Percentiles rank a stretch among this genome's conserved stretches.
Evolutionary conservation across 2,113 vertebrate genomes (phyloP).

Genomic region (Puntigrus tetrazona): DNA sequence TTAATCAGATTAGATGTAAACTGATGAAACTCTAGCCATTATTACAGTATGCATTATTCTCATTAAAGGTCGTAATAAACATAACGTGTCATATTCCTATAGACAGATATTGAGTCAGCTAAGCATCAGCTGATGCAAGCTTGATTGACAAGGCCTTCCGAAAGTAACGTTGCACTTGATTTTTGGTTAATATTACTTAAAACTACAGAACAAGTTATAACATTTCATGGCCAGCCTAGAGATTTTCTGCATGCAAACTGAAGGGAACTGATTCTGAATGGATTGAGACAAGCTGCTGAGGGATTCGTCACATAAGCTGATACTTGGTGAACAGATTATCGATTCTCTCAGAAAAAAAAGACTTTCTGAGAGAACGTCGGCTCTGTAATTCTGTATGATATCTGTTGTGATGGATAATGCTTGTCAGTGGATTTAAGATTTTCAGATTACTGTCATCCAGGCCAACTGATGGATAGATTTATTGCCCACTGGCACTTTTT

Average conservation of each 20-base stretch:
- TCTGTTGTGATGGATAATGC: constrained; percentile 43
- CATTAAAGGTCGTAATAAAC: no score
- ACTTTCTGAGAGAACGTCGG: background rate
- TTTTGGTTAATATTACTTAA: background rate
- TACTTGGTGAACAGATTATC: constrained; percentile 35
- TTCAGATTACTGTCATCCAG: constrained; percentile 38
- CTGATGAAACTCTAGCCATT: no score
- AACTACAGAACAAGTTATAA: background rate
- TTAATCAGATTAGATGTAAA: no score
- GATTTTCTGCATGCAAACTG: background rate
- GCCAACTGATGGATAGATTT: constrained; percentile 24
- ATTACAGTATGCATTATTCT: no score
- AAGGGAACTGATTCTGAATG: background rate
- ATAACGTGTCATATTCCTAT: background rate
- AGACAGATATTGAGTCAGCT: background rate
- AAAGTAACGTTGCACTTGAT: no score
- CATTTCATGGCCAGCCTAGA: background rate
- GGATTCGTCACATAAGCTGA: constrained; percentile 26
- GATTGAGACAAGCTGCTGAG: constrained; percentile 8
- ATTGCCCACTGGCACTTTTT: background rate
- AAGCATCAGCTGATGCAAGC: background rate
- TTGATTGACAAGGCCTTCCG: background rate
- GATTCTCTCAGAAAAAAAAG: background rate
- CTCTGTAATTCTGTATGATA: constrained; percentile 18
- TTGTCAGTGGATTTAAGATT: constrained; percentile 48